Percentiles rank a stretch among this genome's conserved stretches.
phyloP scores from a whole-genome alignment of 2,797 vertebrate genomes.

The Notoglanidium macrostoma region DNA sequence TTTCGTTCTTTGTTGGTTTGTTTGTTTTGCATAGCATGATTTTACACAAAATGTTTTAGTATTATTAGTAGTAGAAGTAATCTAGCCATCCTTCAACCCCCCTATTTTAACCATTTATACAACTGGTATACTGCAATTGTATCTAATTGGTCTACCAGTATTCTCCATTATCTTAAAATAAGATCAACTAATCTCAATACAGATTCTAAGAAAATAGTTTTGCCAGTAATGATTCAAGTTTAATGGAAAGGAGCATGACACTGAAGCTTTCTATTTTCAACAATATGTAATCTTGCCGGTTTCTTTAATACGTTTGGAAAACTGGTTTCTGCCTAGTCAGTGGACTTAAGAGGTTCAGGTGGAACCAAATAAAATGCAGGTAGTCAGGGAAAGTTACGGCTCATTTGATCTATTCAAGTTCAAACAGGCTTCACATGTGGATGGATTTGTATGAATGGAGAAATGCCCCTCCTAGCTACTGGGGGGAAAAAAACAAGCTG shows the following conservation, averaged over 20 bases:
- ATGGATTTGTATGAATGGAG: slow-evolving; percentile 41
- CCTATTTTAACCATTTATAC: not conserved
- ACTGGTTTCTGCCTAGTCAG: not conserved
- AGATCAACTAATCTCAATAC: not conserved
- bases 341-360: slow-evolving; percentile 27
- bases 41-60: not conserved
- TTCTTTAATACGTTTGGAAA: slow-evolving; percentile 33
- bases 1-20: not conserved
- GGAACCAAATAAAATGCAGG: slow-evolving; percentile 30
- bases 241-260: slow-evolving; percentile 15
- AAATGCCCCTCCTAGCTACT: slow-evolving; percentile 58
- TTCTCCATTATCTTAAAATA: not conserved
- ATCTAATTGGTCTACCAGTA: not conserved
- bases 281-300: not conserved
- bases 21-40: not conserved
- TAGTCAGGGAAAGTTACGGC: slow-evolving; percentile 13
- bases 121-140: not conserved
- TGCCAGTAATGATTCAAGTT: not conserved
- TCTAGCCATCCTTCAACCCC: not conserved
- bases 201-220: slow-evolving; percentile 6
- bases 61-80: not conserved
- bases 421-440: slow-evolving; percentile 53
- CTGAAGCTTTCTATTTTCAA: not conserved
- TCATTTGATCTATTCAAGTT: slow-evolving; percentile 58
- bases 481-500: slow-evolving; percentile 18